A percentile compares a stretch with the other conserved stretches of the same genome.
phyloP scores from a whole-genome alignment of 2,113 vertebrate species.

The Tiliqua scincoides region DNA sequence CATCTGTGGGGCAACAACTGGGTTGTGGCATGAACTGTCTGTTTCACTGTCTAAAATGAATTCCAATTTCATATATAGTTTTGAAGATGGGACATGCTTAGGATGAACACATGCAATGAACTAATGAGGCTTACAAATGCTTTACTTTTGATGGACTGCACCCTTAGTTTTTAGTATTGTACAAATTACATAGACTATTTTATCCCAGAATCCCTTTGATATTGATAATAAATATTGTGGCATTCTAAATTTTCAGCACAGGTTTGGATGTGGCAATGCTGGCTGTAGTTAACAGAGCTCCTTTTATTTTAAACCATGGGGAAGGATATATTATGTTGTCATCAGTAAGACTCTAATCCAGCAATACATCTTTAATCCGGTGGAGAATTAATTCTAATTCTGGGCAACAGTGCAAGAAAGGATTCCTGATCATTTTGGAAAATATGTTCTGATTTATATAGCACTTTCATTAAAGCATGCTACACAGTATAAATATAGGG shows the following conservation, averaged over 20 bases:
- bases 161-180: not conserved
- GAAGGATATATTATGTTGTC: constrained; percentile 73
- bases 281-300: constrained; percentile 64
- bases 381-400: constrained; percentile 76
- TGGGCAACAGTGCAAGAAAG: constrained; percentile 68
- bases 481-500: not conserved
- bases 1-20: too few species aligned
- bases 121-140: not conserved
- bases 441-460: constrained; percentile 61
- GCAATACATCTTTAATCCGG: constrained; percentile 71
- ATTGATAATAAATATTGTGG: not conserved
- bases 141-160: not conserved
- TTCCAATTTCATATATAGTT: not conserved
- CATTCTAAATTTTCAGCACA: not conserved
- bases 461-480: constrained; percentile 40
- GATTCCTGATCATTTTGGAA: constrained; percentile 67
- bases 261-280: constrained; percentile 30
- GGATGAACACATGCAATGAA: not conserved
- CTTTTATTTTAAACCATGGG: constrained; percentile 71
- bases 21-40: not conserved
- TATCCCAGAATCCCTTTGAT: not conserved
- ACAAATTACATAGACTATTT: constrained; percentile 2
- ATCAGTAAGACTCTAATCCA: constrained; percentile 78
- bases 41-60: not conserved
- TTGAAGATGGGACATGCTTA: not conserved